Percentiles rank a stretch among this genome's conserved stretches.
Conservation (phyloP, 2,797 vertebrate genomes). For the Peromyscus eremicus region DNA sequence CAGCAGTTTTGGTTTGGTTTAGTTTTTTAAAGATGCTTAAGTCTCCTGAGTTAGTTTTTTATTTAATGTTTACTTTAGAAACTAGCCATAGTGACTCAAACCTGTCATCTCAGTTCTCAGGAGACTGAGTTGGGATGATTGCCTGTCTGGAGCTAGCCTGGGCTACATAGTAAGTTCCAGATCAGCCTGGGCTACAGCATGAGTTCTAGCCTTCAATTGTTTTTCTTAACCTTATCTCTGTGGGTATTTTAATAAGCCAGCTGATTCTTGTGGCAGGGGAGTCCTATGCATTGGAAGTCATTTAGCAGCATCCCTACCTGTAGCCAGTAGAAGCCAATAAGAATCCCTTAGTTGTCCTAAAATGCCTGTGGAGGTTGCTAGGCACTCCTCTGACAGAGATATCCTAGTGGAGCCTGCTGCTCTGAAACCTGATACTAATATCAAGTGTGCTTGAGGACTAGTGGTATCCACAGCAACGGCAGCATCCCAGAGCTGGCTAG, state of each 20-base stretch:
- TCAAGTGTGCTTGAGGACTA: background rate
- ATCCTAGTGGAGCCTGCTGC: background rate
- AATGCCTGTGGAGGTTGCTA: background rate
- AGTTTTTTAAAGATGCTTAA: background rate
- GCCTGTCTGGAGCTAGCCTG: background rate
- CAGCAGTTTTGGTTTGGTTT: background rate
- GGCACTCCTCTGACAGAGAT: background rate
- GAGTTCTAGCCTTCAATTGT: background rate
- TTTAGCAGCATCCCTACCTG: background rate
- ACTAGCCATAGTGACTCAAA: background rate
- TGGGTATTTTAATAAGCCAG: background rate
- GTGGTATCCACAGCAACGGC: background rate
- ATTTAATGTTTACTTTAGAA: background rate
- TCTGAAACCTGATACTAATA: background rate
- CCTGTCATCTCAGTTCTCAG: background rate
- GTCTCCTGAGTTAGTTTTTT: background rate
- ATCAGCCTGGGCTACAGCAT: background rate
- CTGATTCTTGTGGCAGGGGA: background rate
- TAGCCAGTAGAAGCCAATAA: background rate
- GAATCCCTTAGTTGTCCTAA: background rate
- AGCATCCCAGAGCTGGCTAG: background rate
- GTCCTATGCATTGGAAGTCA: background rate
- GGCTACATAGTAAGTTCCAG: background rate
- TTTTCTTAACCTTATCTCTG: background rate
- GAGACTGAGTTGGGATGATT: background rate